Evolutionary conservation across 2,113 vertebrate genomes (phyloP).

Genomic region (Brachyistius frenatus): DNA sequence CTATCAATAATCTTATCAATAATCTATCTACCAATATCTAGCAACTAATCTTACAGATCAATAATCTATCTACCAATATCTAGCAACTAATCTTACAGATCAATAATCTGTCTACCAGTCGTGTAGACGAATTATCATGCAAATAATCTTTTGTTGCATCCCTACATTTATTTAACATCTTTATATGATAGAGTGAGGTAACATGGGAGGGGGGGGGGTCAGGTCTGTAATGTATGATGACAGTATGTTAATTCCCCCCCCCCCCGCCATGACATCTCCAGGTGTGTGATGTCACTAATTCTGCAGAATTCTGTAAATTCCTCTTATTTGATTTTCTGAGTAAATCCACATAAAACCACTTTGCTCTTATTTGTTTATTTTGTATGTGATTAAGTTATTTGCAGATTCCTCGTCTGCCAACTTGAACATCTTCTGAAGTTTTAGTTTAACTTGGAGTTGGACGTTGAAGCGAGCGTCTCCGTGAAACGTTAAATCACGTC

Average conservation of each 20-base stretch:
- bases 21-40: too few species aligned
- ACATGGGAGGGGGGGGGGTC: not conserved
- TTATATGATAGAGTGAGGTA: not conserved
- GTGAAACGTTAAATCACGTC: constrained; percentile 13
- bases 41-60: too few species aligned
- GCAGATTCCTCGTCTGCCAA: not conserved
- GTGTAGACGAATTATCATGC: too few species aligned
- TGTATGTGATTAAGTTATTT: constrained; percentile 39
- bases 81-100: not conserved
- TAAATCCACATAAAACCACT: constrained; percentile 39
- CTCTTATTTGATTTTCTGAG: constrained; percentile 28
- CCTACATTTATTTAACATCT: not conserved
- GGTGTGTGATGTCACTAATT: constrained; percentile 63
- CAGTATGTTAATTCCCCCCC: too few species aligned
- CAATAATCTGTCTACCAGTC: not conserved
- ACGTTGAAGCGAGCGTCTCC: constrained; percentile 8
- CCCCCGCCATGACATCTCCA: constrained; percentile 19
- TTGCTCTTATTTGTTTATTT: constrained; percentile 27
- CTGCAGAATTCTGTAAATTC: constrained; percentile 24
- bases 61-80: too few species aligned
- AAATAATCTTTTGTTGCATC: too few species aligned
- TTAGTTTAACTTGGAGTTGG: constrained; percentile 38
- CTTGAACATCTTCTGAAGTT: constrained; percentile 25
- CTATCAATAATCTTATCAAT: too few species aligned
- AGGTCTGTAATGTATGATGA: constrained; percentile 31